Evolutionary conservation across 1,140 invertebrate genomes (phyloP), one percentile per base, ranked within the genome.

Genomic region (Gryllus bimaculatus): DNA sequence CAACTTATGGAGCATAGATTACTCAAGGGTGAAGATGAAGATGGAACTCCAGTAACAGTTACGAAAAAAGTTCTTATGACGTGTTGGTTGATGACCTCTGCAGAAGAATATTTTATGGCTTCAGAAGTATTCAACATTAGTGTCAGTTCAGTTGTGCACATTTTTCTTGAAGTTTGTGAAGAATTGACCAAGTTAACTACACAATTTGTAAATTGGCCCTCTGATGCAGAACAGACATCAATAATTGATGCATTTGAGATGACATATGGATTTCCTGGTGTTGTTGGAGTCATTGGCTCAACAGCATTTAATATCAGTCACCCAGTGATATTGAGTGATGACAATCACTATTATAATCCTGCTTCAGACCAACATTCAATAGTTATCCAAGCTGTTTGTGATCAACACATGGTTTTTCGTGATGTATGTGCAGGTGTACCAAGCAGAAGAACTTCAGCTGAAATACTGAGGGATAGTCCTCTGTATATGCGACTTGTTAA

Each of bases 371-470:
- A 79, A 48, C 79, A 82, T 78, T 79, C 82, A 15, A 80, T 82
- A 66, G 54, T 82, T 8, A 47, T 82, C 15, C 82, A 82, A 78
- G 81, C 81, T n/a, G 82, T 82, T 76, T 81, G 80, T 77, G 82
- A 82, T 78, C 79, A 81, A 80, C 77, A 81, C 26, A 48, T 80
- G 21, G 26, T 78, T 75, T 79, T 82, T 54, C 75, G 81, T 20
- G 81, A 82, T 78, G 76, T 82, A 20, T 81, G 78, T 79, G 81
- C 79, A 0, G 82, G 82, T 18, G 81, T 66, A 73, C 82, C 82
- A 18, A 81, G 82, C 48, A 78, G 80, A 54, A 82, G 78, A 78
- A 79, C 54, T 78, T 76, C 81, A 20, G 48, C 73, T 26, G 26
- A 75, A n/a, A 80, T 81, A 66, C 78, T 82, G 54, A 18, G 78